A percentile compares a stretch with the other conserved stretches of the same genome.
These are phyloP conservation scores for Stichodactyla helianthus DNA, from an alignment of 64 coral and sea anemone species.

Conservation along the genomic window DNA sequence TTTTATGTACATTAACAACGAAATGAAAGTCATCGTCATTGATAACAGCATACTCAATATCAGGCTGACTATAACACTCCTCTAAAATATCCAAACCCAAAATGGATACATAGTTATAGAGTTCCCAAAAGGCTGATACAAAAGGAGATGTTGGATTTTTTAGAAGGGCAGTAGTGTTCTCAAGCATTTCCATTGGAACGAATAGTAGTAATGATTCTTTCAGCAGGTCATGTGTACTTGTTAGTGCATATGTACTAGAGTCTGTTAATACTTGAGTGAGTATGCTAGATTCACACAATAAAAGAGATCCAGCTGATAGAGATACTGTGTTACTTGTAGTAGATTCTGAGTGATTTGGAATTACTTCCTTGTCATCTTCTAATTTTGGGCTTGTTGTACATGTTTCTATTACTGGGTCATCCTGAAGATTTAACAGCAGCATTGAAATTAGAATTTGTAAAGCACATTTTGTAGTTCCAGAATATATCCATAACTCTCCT, in stretches of 20 bases:
- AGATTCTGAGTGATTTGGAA: neutral
- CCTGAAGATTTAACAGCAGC: neutral
- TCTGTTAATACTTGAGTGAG: slow-evolving; percentile 1
- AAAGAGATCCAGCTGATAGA: slow-evolving; percentile 6
- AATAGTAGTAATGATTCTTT: slow-evolving; percentile 3
- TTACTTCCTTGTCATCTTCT: neutral
- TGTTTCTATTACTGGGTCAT: neutral
- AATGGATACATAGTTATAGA: slow-evolving; percentile 12
- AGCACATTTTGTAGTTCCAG: too few relatives aligned
- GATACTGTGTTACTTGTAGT: neutral
- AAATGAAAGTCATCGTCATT: slow-evolving; percentile 39
- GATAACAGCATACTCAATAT: slow-evolving; percentile 9
- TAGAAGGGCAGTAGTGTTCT: slow-evolving; percentile 7
- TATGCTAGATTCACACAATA: neutral
- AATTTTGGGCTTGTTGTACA: neutral
- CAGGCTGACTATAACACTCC: slow-evolving; percentile 2
- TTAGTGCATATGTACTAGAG: slow-evolving; percentile 9
- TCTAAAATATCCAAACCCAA: slow-evolving; percentile 16
- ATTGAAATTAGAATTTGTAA: neutral
- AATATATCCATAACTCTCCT: too few relatives aligned
- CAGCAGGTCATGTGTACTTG: neutral
- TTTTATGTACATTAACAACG: slow-evolving; percentile 17
- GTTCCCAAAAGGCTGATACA: neutral
- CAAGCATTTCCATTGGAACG: slow-evolving; percentile 12
- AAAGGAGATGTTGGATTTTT: neutral